phyloP scores from a whole-genome alignment of 2,797 vertebrate species.

The Alcedo atthis region DNA sequence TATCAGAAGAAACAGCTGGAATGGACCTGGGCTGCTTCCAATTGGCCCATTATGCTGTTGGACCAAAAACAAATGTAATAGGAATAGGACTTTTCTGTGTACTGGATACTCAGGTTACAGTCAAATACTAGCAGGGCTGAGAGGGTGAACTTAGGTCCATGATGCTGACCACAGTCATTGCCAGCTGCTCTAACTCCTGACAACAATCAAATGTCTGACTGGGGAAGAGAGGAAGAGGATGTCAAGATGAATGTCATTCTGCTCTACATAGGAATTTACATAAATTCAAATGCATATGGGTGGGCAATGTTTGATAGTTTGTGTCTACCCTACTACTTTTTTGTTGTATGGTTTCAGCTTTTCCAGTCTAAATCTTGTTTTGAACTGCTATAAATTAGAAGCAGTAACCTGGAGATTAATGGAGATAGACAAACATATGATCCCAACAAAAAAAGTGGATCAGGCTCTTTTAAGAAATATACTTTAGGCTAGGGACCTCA shows the following conservation, averaged over 20 bases:
- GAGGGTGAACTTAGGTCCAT: not conserved
- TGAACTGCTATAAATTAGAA: not conserved
- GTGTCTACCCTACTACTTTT: not conserved
- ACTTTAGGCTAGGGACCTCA: not conserved
- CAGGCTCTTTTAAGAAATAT: not conserved
- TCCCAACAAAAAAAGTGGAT: not conserved
- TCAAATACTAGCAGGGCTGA: not conserved
- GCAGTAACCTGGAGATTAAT: not conserved
- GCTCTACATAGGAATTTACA: not conserved
- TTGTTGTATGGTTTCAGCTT: not conserved
- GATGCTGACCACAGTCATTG: not conserved
- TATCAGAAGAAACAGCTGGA: not conserved
- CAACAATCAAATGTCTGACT: accelerated
- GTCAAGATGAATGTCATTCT: not conserved
- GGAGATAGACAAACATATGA: not conserved
- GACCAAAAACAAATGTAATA: not conserved
- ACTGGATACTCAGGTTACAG: not conserved
- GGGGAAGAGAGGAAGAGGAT: not conserved
- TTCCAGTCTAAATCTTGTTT: not conserved
- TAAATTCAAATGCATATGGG: not conserved
- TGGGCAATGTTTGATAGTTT: not conserved
- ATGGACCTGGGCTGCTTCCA: not conserved
- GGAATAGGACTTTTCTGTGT: not conserved
- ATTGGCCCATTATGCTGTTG: not conserved
- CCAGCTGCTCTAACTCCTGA: not conserved